phyloP scores from a whole-genome alignment of 2,797 vertebrate species.

The Artibeus lituratus region DNA sequence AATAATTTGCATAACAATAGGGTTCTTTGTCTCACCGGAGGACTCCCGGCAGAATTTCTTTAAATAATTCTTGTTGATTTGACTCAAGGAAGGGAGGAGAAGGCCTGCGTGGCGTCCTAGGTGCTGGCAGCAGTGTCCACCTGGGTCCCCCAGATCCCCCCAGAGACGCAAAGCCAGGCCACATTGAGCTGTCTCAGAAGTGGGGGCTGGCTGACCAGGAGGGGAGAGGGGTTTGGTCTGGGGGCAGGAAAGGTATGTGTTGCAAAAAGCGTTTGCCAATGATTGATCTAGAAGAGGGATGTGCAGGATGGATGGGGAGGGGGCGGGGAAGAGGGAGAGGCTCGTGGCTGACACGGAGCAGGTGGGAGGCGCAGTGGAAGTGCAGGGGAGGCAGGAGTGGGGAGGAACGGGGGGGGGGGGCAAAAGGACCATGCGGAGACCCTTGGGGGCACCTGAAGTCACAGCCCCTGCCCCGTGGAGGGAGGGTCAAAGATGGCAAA shows the following conservation, averaged over 20 bases:
- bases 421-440: background rate
- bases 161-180: background rate
- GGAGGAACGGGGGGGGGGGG: background rate
- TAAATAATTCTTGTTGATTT: slow-evolving; percentile 64
- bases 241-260: background rate
- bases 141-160: background rate
- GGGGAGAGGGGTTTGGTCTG: background rate
- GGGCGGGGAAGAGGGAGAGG: slow-evolving; percentile 8
- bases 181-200: background rate
- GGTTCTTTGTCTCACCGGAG: slow-evolving; percentile 56
- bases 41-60: slow-evolving; percentile 54
- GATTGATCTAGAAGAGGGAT: background rate
- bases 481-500: background rate
- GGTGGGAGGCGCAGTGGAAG: slow-evolving; percentile 33
- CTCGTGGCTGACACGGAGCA: slow-evolving; percentile 28
- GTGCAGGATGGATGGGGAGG: slow-evolving; percentile 53
- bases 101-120: background rate
- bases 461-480: background rate
- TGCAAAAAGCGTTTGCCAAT: background rate
- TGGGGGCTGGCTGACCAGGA: background rate
- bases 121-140: background rate
- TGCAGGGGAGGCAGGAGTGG: background rate
- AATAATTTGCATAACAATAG: slow-evolving; percentile 73
- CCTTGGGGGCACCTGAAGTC: background rate
- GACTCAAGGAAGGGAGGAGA: background rate